Percentiles rank a stretch among this genome's conserved stretches.
Conservation (phyloP, 2,888 invertebrate species). For the Luperina testacea region DNA sequence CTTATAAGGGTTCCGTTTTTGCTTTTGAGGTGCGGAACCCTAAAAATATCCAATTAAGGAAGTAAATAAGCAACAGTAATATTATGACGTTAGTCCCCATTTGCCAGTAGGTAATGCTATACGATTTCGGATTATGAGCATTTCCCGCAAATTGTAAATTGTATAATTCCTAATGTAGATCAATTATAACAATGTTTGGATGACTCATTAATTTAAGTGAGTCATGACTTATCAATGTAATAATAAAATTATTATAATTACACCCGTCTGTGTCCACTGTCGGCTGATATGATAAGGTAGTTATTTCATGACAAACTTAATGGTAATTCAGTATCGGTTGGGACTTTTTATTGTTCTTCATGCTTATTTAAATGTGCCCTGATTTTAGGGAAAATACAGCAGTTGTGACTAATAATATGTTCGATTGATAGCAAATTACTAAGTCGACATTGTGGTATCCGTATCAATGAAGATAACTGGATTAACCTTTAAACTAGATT, state of each 20-base stretch:
- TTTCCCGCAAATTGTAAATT: neutral
- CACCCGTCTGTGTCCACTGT: slow-evolving; percentile 71
- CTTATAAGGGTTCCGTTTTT: too few relatives aligned
- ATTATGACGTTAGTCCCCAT: neutral
- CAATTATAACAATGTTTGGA: slow-evolving; percentile 51
- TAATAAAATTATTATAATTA: slow-evolving; percentile 74
- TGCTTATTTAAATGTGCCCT: slow-evolving; percentile 29
- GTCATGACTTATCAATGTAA: slow-evolving; percentile 76
- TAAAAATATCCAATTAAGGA: too few relatives aligned
- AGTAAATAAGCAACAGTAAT: neutral
- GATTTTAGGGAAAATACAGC: slow-evolving; percentile 27
- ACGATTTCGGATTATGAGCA: neutral
- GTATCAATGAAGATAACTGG: slow-evolving; percentile 40
- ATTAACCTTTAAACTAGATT: slow-evolving; percentile 31
- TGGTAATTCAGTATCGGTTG: slow-evolving; percentile 56
- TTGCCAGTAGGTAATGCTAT: neutral
- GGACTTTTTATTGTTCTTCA: slow-evolving; percentile 45
- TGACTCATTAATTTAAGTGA: slow-evolving; percentile 76
- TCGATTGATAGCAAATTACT: slow-evolving; percentile 26
- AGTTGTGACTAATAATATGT: neutral
- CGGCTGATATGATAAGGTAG: slow-evolving; percentile 72
- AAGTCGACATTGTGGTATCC: slow-evolving; percentile 5
- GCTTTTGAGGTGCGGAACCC: too few relatives aligned
- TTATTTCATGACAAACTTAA: slow-evolving; percentile 61
- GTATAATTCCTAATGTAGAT: slow-evolving; percentile 5